Percentiles rank a stretch among this genome's conserved stretches.
Conservation (phyloP, 2,113 vertebrate genomes). For the Nesogale talazaci region DNA sequence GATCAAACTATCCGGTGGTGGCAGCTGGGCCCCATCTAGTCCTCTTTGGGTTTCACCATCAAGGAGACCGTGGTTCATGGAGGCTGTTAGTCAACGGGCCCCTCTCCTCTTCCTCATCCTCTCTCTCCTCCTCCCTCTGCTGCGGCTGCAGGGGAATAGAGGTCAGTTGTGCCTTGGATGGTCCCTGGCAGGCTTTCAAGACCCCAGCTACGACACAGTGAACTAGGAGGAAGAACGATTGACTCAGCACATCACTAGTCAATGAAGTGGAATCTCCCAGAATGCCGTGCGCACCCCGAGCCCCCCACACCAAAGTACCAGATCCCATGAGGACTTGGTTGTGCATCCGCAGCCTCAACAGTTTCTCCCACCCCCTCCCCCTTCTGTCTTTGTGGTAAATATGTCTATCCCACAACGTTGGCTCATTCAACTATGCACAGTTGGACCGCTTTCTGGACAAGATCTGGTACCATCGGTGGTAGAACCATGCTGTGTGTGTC, state of each 20-base stretch:
- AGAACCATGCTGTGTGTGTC: no score
- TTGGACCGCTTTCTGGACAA: not conserved
- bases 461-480: no score
- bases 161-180: not conserved
- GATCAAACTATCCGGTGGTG: not conserved
- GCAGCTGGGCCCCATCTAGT: not conserved
- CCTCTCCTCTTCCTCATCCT: not conserved
- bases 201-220: not conserved
- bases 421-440: not conserved
- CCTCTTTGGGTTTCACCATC: not conserved
- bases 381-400: not conserved
- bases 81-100: not conserved
- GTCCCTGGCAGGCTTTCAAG: not conserved
- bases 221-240: not conserved
- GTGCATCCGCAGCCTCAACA: not conserved
- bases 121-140: not conserved
- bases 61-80: not conserved
- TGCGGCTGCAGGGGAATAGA: not conserved
- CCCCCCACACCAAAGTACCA: not conserved
- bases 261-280: not conserved
- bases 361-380: not conserved
- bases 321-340: not conserved
- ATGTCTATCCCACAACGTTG: not conserved
- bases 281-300: not conserved
- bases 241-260: not conserved